phyloP scores from a whole-genome alignment of 1,140 invertebrate species.

The Metopolophium dirhodum region DNA sequence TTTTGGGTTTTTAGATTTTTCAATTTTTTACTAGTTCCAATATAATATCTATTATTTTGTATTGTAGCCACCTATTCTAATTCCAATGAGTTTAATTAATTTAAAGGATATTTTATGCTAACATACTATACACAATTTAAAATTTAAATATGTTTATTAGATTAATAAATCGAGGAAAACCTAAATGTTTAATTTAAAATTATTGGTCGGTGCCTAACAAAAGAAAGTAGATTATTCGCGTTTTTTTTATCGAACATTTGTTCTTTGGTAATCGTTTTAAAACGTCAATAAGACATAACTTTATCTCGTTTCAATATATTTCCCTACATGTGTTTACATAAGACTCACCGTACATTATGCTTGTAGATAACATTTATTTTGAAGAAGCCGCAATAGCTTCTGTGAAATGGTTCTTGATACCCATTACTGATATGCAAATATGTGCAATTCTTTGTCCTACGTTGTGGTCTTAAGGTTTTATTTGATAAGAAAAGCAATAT shows the following conservation, averaged over 20 bases:
- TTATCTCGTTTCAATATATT: not conserved
- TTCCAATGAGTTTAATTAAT: not conserved
- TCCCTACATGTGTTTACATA: not conserved
- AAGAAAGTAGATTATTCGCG: not conserved
- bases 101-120: not conserved
- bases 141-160: not conserved
- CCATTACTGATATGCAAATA: conserved; percentile 22
- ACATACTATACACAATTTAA: not conserved
- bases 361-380: conserved; percentile 15
- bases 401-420: not conserved
- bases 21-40: not conserved
- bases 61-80: not conserved
- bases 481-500: conserved; percentile 2
- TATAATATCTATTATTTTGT: not conserved
- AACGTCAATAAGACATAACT: conserved; percentile 1
- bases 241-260: not conserved
- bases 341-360: not conserved
- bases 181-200: not conserved
- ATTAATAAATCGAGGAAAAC: not conserved
- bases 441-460: not conserved
- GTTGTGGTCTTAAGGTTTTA: not conserved
- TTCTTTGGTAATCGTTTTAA: not conserved
- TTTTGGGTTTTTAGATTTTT: too few relatives aligned
- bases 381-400: not conserved
- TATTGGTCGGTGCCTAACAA: not conserved